phyloP scores from a whole-genome alignment of 2,797 vertebrate genomes.

The Sitta carolinensis region DNA sequence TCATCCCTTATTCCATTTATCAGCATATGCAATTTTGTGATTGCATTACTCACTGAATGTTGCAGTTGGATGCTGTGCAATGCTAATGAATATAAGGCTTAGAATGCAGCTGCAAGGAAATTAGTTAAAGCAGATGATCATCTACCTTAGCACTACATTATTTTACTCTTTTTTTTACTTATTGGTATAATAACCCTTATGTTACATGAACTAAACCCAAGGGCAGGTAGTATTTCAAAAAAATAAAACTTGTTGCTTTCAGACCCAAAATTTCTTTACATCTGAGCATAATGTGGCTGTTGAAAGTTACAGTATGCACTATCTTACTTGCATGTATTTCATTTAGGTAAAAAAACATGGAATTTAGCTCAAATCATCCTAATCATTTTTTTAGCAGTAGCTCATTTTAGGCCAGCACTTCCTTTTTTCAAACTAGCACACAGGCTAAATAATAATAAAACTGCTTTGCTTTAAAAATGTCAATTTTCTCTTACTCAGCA shows the following conservation, averaged over 20 bases:
- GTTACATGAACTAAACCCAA: background rate
- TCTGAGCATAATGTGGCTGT: background rate
- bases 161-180: background rate
- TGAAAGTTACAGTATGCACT: background rate
- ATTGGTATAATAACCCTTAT: background rate
- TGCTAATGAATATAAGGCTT: background rate
- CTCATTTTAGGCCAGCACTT: background rate
- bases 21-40: background rate
- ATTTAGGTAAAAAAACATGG: background rate
- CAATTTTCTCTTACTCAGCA: background rate
- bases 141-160: background rate
- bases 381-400: background rate
- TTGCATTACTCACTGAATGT: background rate
- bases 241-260: background rate
- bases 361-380: background rate
- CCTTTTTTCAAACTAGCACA: background rate
- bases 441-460: background rate
- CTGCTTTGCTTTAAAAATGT: background rate
- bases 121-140: background rate
- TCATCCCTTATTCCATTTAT: background rate
- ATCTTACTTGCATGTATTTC: background rate
- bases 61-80: background rate
- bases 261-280: background rate
- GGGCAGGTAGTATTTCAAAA: background rate
- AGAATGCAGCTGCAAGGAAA: background rate